phyloP scores from a whole-genome alignment of 1,140 invertebrate genomes.

The Dendrolimus punctatus region DNA sequence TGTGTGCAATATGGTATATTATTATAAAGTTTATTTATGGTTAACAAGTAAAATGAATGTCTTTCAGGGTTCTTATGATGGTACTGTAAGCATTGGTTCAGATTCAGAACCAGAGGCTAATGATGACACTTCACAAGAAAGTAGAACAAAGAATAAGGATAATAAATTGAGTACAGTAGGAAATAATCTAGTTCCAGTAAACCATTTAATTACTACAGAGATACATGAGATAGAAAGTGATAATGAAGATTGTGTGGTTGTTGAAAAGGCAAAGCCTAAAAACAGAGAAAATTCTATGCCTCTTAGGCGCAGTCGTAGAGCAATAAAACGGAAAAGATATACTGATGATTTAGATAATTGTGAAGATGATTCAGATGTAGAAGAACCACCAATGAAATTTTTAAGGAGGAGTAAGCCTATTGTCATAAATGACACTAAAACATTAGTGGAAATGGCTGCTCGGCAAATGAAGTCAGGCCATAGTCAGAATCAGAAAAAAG shows the following conservation, averaged over 20 bases:
- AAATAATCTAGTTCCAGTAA: constrained; percentile 21
- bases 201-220: constrained; percentile 22
- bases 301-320: constrained; percentile 75
- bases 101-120: constrained; percentile 28
- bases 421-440: constrained; percentile 82
- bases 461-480: constrained; percentile 52
- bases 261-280: constrained; percentile 29
- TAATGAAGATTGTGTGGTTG: constrained; percentile 28
- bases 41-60: too few species aligned
- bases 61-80: constrained; percentile 10
- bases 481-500: constrained; percentile 75
- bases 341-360: constrained; percentile 76
- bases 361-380: constrained; percentile 76
- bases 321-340: constrained; percentile 77
- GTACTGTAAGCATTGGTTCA: constrained; percentile 36
- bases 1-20: too few species aligned
- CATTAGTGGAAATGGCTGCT: constrained; percentile 79
- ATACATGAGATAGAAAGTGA: constrained; percentile 39
- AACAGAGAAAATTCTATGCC: constrained; percentile 46
- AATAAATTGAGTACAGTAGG: constrained; percentile 26
- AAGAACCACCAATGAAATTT: constrained; percentile 77
- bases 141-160: constrained; percentile 21
- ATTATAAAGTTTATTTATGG: too few species aligned
- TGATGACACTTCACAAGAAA: constrained; percentile 31
- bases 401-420: constrained; percentile 73